Conservation (phyloP, 2,113 vertebrate species). For the Corythoichthys haematopterus region DNA sequence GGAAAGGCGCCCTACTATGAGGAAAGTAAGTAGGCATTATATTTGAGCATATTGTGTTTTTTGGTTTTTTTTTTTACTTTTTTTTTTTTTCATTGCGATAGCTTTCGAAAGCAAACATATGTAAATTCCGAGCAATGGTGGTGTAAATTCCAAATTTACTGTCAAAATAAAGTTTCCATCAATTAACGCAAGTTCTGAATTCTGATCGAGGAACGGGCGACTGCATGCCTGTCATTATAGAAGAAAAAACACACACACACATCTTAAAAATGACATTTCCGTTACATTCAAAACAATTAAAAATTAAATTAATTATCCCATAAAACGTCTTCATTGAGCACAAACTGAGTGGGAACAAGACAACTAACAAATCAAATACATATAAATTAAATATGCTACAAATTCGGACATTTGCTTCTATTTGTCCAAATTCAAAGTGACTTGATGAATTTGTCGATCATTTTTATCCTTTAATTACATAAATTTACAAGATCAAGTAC, state of each 20-base stretch:
- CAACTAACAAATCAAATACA: not conserved
- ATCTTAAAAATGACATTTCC: no score
- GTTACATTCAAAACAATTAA: not conserved
- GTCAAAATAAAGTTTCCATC: not conserved
- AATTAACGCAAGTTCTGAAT: no score
- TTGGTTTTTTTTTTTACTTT: not conserved
- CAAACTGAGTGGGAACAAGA: not conserved
- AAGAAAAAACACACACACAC: no score
- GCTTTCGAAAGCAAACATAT: not conserved
- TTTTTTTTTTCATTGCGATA: not conserved
- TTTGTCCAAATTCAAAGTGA: not conserved
- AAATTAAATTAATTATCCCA: not conserved
- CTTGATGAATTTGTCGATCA: no score
- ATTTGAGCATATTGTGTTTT: no score
- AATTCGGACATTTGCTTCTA: not conserved
- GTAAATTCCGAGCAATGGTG: not conserved
- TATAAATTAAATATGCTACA: not conserved
- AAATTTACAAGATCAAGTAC: no score
- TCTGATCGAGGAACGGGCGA: no score
- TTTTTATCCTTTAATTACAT: no score
- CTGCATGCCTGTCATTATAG: no score
- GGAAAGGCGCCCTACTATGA: slow-evolving; percentile 73
- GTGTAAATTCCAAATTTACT: not conserved
- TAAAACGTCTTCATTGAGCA: not conserved
- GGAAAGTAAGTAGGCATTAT: slow-evolving; percentile 58